These are phyloP conservation scores for Heterodera carotae DNA, from an alignment of 1,140 invertebrate genomes.

Conservation along the genomic window DNA sequence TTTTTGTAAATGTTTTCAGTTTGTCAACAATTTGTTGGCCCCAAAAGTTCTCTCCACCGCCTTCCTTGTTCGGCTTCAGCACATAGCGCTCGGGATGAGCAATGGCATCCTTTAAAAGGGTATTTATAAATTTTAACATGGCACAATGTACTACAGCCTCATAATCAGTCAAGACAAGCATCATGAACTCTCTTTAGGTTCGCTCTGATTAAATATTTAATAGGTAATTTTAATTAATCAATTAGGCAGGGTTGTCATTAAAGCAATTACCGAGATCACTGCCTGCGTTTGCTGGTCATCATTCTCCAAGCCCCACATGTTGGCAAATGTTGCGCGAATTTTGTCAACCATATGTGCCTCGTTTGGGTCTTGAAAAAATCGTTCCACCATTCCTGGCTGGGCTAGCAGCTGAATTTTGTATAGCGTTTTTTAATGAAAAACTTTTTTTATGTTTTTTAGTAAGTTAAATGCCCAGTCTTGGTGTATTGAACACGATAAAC, in stretches of 20 bases:
- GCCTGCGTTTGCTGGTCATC: constrained; percentile 47
- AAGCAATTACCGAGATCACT: constrained; percentile 43
- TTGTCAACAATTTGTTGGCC: constrained; percentile 76
- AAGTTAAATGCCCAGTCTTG: too few relatives aligned
- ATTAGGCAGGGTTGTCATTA: too few relatives aligned
- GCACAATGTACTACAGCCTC: too few relatives aligned
- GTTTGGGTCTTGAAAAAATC: constrained; percentile 69
- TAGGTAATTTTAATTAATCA: too few relatives aligned
- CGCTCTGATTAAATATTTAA: too few relatives aligned
- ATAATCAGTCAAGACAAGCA: too few relatives aligned
- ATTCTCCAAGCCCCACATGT: constrained; percentile 81
- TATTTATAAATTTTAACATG: neutral
- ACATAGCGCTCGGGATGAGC: constrained; percentile 82
- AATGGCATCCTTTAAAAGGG: constrained; percentile 74
- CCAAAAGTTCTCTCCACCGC: constrained; percentile 82
- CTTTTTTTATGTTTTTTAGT: neutral
- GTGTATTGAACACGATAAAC: too few relatives aligned
- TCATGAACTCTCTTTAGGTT: neutral
- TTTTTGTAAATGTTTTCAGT: constrained; percentile 72
- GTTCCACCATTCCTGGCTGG: constrained; percentile 75
- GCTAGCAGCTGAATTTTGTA: constrained; percentile 45
- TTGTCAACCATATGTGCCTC: constrained; percentile 68
- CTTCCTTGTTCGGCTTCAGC: constrained; percentile 92
- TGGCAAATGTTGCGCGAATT: constrained; percentile 82
- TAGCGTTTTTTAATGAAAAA: neutral